Evolutionary conservation across 1,140 invertebrate genomes (phyloP).

Genomic region (Drosophila funebris): DNA sequence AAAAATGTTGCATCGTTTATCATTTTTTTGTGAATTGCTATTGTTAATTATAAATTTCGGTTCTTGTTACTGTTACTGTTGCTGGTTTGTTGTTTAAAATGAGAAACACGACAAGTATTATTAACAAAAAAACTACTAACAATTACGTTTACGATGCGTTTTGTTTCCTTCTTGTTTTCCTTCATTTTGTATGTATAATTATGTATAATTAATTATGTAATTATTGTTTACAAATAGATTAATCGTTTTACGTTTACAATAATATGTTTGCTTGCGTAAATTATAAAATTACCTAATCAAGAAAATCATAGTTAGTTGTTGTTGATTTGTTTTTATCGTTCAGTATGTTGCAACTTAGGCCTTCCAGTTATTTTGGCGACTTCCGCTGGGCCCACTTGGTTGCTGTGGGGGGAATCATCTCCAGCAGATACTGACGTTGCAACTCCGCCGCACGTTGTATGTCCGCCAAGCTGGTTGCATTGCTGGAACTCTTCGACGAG

Average conservation of each 20-base stretch:
- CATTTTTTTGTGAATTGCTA: constrained; percentile 24
- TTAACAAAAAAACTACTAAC: constrained; percentile 63
- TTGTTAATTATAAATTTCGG: constrained; percentile 26
- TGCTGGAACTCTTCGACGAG: constrained; percentile 83
- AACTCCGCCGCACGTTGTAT: constrained; percentile 93
- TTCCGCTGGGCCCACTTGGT: constrained; percentile 74
- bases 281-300: constrained; percentile 79
- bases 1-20: constrained; percentile 56
- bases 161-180: constrained; percentile 27
- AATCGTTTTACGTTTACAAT: constrained; percentile 73
- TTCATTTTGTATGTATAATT: constrained; percentile 42
- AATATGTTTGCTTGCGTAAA: constrained; percentile 54
- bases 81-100: constrained; percentile 42
- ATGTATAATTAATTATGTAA: constrained; percentile 68
- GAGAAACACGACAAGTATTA: constrained; percentile 53
- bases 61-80: constrained; percentile 25
- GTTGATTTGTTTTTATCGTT: constrained; percentile 12
- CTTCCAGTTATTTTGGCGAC: constrained; percentile 84
- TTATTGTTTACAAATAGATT: constrained; percentile 75
- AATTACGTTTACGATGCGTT: constrained; percentile 59
- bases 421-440: constrained; percentile 97
- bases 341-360: constrained; percentile 58
- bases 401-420: constrained; percentile 96
- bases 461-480: constrained; percentile 87
- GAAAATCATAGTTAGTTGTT: constrained; percentile 61